phyloP scores from a whole-genome alignment of 2,113 vertebrate species.

The Myiagra hebetior region DNA sequence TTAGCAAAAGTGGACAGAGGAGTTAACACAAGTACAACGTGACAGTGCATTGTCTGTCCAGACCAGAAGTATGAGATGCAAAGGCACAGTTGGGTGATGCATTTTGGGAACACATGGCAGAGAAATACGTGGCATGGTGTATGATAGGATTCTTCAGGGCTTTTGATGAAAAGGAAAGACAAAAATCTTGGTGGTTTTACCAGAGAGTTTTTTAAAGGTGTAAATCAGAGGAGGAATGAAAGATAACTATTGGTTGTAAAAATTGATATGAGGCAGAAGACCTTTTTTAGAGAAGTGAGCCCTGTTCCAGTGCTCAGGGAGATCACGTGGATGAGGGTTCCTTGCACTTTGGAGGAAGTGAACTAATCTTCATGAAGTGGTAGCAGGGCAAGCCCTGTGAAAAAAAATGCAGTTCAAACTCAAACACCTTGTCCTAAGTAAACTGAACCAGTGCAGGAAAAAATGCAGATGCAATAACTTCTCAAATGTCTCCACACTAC shows the following conservation, averaged over 20 bases:
- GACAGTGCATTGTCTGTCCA: background rate
- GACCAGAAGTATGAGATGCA: background rate
- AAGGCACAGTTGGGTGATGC: background rate
- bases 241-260: background rate
- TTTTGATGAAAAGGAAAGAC: background rate
- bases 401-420: background rate
- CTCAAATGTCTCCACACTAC: background rate
- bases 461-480: background rate
- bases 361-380: background rate
- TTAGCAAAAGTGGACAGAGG: background rate
- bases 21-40: background rate
- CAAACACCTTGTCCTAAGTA: background rate
- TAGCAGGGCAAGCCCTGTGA: accelerated
- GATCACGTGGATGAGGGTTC: background rate
- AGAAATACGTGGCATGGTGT: accelerated
- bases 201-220: background rate
- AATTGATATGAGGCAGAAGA: background rate
- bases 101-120: background rate
- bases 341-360: background rate
- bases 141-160: background rate
- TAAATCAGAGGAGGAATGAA: background rate
- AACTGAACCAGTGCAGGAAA: background rate
- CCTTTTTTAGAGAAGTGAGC: background rate
- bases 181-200: background rate
- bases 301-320: background rate